phyloP scores from a whole-genome alignment of 2,113 vertebrate genomes.

The Menidia beryllina region DNA sequence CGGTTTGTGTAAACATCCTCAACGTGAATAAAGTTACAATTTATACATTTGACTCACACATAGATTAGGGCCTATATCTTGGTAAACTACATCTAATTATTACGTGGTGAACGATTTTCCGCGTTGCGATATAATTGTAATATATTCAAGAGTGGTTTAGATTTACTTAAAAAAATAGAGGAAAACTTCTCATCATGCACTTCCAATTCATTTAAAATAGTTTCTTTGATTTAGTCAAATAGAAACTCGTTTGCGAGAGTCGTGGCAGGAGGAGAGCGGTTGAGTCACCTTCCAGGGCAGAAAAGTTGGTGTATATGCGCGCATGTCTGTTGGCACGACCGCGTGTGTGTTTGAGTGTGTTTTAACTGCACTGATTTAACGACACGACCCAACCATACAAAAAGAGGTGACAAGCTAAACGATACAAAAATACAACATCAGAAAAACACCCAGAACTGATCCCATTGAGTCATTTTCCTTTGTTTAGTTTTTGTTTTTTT shows the following conservation, averaged over 20 bases:
- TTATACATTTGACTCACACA: constrained; percentile 58
- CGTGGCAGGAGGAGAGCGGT: not conserved
- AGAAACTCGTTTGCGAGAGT: not conserved
- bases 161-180: not conserved
- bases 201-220: constrained; percentile 48
- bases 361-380: constrained; percentile 41
- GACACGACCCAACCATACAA: constrained; percentile 54
- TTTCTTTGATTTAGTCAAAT: constrained; percentile 31
- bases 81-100: constrained; percentile 85
- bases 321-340: not conserved
- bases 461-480: constrained; percentile 12
- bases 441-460: constrained; percentile 32
- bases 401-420: constrained; percentile 45
- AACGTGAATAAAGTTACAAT: constrained; percentile 46
- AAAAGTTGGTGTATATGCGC: not conserved
- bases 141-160: constrained; percentile 28
- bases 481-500: constrained; percentile 48
- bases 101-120: constrained; percentile 83
- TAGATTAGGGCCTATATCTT: constrained; percentile 82
- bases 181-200: constrained; percentile 45
- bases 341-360: constrained; percentile 5
- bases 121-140: constrained; percentile 64
- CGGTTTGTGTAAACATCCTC: constrained; percentile 46
- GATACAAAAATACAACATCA: constrained; percentile 53
- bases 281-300: not conserved